Evolutionary conservation across 2,888 invertebrate species (phyloP).

Genomic region (Drosophila ustulata): DNA sequence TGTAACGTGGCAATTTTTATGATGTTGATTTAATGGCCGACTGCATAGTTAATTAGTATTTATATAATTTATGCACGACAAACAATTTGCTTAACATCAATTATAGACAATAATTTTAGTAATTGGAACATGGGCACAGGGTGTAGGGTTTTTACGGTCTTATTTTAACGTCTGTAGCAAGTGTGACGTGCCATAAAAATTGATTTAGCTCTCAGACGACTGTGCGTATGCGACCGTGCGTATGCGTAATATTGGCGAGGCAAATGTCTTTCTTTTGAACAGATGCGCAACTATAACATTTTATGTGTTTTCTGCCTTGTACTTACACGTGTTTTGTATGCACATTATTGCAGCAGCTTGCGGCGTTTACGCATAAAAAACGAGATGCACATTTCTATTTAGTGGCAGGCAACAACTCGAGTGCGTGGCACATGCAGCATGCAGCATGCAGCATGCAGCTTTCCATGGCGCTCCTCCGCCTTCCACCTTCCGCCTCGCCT

Average conservation of each 20-base stretch:
- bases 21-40: slow-evolving; percentile 19
- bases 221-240: slow-evolving; percentile 54
- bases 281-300: slow-evolving; percentile 67
- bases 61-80: slow-evolving; percentile 30
- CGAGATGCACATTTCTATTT: slow-evolving; percentile 69
- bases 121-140: slow-evolving; percentile 1
- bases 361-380: slow-evolving; percentile 67
- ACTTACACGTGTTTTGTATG: slow-evolving; percentile 29
- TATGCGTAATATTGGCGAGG: slow-evolving; percentile 64
- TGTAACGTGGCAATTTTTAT: slow-evolving; percentile 10
- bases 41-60: slow-evolving; percentile 13
- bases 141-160: neutral
- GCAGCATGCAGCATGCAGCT: neutral
- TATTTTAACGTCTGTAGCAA: slow-evolving; percentile 18
- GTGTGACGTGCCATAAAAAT: slow-evolving; percentile 58
- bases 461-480: slow-evolving; percentile 12
- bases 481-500: slow-evolving; percentile 7
- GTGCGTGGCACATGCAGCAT: slow-evolving; percentile 50
- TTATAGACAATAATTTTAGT: neutral
- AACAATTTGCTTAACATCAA: slow-evolving; percentile 28
- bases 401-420: slow-evolving; percentile 22
- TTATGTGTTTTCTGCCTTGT: slow-evolving; percentile 54
- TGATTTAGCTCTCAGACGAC: slow-evolving; percentile 59
- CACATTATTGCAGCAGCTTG: slow-evolving; percentile 23
- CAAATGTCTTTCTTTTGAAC: slow-evolving; percentile 10